These are phyloP conservation scores for Etheostoma spectabile DNA, from an alignment of 2,113 vertebrate genomes.

Conservation along the genomic window DNA sequence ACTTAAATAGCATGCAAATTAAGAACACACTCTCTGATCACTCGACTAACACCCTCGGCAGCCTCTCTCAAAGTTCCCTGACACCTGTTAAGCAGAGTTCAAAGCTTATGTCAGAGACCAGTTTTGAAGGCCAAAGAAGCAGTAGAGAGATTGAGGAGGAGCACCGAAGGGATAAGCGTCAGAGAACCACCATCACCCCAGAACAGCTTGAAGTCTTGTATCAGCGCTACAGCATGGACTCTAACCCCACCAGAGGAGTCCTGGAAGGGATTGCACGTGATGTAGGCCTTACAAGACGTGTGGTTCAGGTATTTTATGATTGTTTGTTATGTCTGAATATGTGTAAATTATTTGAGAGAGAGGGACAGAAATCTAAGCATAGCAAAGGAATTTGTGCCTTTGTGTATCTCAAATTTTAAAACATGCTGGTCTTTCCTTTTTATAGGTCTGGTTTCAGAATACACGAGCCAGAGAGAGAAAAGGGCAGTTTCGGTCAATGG, in stretches of 20 bases:
- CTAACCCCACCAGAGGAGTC: constrained; percentile 98
- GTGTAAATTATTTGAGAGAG: not conserved
- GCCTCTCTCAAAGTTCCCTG: constrained; percentile 89
- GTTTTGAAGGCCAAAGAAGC: constrained; percentile 88
- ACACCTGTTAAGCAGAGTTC: constrained; percentile 92
- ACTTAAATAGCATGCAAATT: constrained; percentile 75
- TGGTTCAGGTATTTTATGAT: constrained; percentile 87
- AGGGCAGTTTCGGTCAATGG: constrained; percentile 96
- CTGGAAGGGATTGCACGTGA: constrained; percentile 97
- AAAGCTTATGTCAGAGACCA: constrained; percentile 90
- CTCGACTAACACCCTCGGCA: constrained; percentile 59
- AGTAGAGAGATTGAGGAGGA: constrained; percentile 90
- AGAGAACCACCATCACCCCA: constrained; percentile 97
- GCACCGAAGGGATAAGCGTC: constrained; percentile 94
- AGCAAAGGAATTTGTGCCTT: not conserved
- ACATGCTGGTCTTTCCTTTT: constrained; percentile 24
- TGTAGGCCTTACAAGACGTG: constrained; percentile 96
- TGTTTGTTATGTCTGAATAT: not conserved
- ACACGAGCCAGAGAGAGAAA: constrained; percentile 97
- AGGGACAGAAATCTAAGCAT: not conserved
- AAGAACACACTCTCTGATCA: constrained; percentile 76
- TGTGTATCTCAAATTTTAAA: constrained; percentile 10
- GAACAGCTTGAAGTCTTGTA: constrained; percentile 98
- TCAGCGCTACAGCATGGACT: constrained; percentile 97
- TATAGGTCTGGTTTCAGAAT: constrained; percentile 97